phyloP scores from a whole-genome alignment of 2,888 invertebrate genomes.

The Dolomedes plantarius region DNA sequence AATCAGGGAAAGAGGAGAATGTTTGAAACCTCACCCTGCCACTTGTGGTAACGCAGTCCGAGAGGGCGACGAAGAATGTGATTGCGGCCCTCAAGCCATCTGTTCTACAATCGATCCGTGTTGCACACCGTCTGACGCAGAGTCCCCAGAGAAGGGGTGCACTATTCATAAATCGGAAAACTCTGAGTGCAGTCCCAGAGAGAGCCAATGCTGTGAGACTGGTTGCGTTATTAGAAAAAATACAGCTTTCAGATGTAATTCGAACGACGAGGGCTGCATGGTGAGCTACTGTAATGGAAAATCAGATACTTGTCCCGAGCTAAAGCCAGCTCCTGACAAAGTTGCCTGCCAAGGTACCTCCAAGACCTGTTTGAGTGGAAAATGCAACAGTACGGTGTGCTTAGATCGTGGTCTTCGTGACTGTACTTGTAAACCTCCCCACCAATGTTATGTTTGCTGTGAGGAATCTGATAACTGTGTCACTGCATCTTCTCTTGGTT shows the following conservation, averaged over 20 bases:
- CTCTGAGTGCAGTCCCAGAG: conserved; percentile 58
- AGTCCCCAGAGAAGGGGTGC: conserved; percentile 31
- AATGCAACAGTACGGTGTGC: conserved; percentile 53
- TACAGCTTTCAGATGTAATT: too few species aligned
- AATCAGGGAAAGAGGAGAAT: conserved; percentile 36
- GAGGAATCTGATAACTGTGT: conserved; percentile 13
- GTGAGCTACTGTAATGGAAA: conserved; percentile 53
- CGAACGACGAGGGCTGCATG: neutral
- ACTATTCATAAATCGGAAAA: conserved; percentile 21
- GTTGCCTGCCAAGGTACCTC: conserved; percentile 37
- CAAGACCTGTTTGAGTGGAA: conserved; percentile 34
- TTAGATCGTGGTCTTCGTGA: conserved; percentile 27
- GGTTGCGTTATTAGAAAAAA: conserved; percentile 52
- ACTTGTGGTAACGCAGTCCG: conserved; percentile 60
- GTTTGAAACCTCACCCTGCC: neutral
- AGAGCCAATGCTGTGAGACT: conserved; percentile 40
- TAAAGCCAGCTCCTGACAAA: conserved; percentile 14
- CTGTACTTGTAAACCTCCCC: conserved; percentile 17
- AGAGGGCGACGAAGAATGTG: conserved; percentile 68
- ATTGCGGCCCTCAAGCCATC: conserved; percentile 42
- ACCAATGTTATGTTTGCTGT: conserved; percentile 43
- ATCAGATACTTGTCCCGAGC: conserved; percentile 14
- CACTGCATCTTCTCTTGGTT: conserved; percentile 26
- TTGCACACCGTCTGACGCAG: conserved; percentile 55
- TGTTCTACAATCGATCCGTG: conserved; percentile 81